Conservation (phyloP, 2,797 vertebrate genomes). For the Macrochelys suwanniensis region DNA sequence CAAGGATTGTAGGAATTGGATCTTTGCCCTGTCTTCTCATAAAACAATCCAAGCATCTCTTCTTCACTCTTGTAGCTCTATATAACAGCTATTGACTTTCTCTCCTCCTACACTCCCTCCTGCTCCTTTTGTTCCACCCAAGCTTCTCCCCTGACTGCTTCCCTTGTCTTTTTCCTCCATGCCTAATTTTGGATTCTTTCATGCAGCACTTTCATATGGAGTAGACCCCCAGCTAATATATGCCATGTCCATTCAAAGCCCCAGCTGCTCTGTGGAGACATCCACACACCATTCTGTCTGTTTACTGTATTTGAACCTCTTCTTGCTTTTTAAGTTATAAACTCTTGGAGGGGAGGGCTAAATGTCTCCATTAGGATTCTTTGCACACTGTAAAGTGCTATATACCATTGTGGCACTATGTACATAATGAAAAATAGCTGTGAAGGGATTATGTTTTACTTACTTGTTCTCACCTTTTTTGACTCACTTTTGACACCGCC, state of each 20-base stretch:
- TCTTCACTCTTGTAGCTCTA: background rate
- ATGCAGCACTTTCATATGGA: background rate
- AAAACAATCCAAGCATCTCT: background rate
- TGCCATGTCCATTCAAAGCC: background rate
- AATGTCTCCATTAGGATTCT: background rate
- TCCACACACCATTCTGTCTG: rapidly evolving
- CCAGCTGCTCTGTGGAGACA: background rate
- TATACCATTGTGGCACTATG: rapidly evolving
- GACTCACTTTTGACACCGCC: background rate
- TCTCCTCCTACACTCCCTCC: background rate
- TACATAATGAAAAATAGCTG: background rate
- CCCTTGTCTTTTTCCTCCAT: background rate
- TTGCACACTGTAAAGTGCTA: background rate
- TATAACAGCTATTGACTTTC: background rate
- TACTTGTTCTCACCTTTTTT: background rate
- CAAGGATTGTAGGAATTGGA: background rate
- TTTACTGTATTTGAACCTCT: background rate
- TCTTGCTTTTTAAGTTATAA: background rate
- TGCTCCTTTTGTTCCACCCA: background rate
- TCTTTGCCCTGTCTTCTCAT: background rate
- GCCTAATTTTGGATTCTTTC: background rate
- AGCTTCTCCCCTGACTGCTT: rapidly evolving
- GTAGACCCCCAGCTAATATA: background rate
- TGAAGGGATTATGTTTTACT: rapidly evolving
- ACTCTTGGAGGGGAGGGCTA: background rate